Conservation (phyloP, 2,888 invertebrate species). For the Pristionchus maxplancki region DNA sequence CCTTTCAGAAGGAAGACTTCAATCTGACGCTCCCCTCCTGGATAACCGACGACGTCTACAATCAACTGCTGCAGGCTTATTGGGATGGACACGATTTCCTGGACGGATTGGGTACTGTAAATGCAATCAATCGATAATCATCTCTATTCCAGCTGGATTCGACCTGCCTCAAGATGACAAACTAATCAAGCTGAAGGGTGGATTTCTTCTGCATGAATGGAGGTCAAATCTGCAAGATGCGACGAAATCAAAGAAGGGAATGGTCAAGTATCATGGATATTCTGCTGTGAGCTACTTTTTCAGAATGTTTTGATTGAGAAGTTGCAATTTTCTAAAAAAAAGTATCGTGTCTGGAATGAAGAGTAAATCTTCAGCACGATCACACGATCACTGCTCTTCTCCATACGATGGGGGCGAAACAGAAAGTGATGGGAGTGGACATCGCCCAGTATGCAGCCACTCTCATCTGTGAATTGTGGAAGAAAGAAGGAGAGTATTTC, state of each 20-base stretch:
- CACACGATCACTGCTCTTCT: constrained; percentile 22
- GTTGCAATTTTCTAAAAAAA: no score
- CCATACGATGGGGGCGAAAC: constrained; percentile 4
- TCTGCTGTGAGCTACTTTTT: background rate
- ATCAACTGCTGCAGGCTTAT: background rate
- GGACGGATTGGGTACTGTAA: background rate
- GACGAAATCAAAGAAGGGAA: background rate
- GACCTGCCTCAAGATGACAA: background rate
- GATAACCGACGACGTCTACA: constrained; percentile 43
- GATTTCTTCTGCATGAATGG: constrained; percentile 46
- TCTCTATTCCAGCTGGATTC: constrained; percentile 28
- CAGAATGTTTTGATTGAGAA: background rate
- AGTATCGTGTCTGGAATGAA: no score
- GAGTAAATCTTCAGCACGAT: constrained; percentile 46
- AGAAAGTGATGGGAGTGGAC: background rate
- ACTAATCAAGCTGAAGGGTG: constrained; percentile 18
- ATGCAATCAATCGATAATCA: background rate
- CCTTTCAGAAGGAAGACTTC: constrained; percentile 16
- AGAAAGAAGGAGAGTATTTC: background rate
- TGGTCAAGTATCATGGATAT: constrained; percentile 23
- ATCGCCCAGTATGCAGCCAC: constrained; percentile 29
- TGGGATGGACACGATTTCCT: background rate
- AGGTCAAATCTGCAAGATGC: background rate
- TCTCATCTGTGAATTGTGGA: constrained; percentile 38
- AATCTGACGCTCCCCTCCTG: constrained; percentile 37